Percentiles rank a stretch among this genome's conserved stretches.
phyloP scores from a whole-genome alignment of 1,140 invertebrate genomes.

The Mycetomoellerius zeteki region DNA sequence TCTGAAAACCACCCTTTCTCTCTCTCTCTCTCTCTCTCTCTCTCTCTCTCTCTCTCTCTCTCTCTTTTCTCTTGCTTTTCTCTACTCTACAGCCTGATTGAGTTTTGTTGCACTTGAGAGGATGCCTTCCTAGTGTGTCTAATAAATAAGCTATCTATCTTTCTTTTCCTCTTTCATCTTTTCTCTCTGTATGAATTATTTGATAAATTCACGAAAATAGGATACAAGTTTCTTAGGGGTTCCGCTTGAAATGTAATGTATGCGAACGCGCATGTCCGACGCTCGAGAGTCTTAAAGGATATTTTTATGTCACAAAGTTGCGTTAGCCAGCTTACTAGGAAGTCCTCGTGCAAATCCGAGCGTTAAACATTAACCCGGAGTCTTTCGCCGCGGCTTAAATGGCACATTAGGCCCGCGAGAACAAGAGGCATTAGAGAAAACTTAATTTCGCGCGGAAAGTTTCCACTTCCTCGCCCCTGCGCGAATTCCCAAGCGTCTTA shows the following conservation, averaged over 20 bases:
- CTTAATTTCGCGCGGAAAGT: conserved; percentile 80
- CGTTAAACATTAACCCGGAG: conserved; percentile 72
- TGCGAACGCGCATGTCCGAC: background rate
- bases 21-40: background rate
- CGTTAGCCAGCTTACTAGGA: conserved; percentile 40
- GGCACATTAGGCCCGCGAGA: conserved; percentile 82
- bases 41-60: background rate
- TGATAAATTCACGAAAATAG: background rate
- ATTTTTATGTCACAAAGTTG: conserved; percentile 70
- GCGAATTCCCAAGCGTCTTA: conserved; percentile 46
- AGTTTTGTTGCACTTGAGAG: too few species aligned
- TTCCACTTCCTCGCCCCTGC: conserved; percentile 57
- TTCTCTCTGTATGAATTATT: background rate
- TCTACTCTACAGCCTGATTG: too few species aligned
- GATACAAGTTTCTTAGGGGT: background rate
- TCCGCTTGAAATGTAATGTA: background rate
- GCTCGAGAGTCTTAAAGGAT: conserved; percentile 47
- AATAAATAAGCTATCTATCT: too few species aligned
- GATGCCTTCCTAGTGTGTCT: too few species aligned
- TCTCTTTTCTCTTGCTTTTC: background rate
- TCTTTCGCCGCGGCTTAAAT: conserved; percentile 79
- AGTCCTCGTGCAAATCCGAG: conserved; percentile 70
- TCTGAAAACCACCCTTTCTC: background rate
- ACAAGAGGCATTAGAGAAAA: conserved; percentile 86
- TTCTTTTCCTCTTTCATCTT: background rate